These are phyloP conservation scores for Cliona cf. orientalis DNA, from an alignment of 37 sponge, comb jelly and placozoan genomes.

Conservation along the genomic window DNA sequence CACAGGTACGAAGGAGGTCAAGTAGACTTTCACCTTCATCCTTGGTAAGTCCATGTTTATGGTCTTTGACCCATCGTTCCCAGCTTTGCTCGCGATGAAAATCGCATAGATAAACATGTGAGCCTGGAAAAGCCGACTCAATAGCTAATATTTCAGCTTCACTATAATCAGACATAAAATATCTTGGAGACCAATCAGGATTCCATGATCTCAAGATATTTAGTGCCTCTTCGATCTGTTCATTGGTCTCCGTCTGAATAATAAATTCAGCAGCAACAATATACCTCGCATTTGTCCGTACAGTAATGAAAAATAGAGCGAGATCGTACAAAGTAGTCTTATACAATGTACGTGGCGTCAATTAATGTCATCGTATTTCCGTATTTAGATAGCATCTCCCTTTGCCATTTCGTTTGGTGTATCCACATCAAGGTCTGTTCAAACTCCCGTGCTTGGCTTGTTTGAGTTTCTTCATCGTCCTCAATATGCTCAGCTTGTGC, in stretches of 20 bases:
- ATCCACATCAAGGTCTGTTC: conserved; percentile 23
- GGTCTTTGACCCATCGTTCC: not conserved
- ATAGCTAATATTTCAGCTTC: conserved; percentile 20
- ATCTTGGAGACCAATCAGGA: conserved; percentile 37
- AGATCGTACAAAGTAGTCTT: conserved; percentile 44
- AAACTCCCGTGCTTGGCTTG: too few relatives aligned
- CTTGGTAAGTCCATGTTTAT: conserved; percentile 16
- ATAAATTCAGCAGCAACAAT: conserved; percentile 51
- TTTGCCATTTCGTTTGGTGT: conserved; percentile 53
- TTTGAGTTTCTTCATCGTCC: not conserved
- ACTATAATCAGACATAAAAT: conserved; percentile 47
- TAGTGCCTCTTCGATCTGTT: conserved; percentile 8
- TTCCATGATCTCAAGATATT: conserved; percentile 8
- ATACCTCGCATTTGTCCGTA: conserved; percentile 25
- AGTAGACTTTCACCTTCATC: conserved; percentile 17
- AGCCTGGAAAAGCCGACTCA: not conserved
- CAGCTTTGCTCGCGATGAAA: conserved; percentile 12
- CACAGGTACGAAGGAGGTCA: conserved; percentile 28
- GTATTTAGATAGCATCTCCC: conserved; percentile 26
- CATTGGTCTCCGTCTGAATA: conserved; percentile 2
- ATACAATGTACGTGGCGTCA: conserved; percentile 56
- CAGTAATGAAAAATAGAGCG: conserved; percentile 37
- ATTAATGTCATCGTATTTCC: conserved; percentile 33
- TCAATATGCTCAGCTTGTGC: not conserved
- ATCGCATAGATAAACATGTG: conserved; percentile 41